A percentile compares a stretch with the other conserved stretches of the same genome.
Evolutionary conservation across 2,113 vertebrate species (phyloP).

Genomic region (Notothenia rossii): DNA sequence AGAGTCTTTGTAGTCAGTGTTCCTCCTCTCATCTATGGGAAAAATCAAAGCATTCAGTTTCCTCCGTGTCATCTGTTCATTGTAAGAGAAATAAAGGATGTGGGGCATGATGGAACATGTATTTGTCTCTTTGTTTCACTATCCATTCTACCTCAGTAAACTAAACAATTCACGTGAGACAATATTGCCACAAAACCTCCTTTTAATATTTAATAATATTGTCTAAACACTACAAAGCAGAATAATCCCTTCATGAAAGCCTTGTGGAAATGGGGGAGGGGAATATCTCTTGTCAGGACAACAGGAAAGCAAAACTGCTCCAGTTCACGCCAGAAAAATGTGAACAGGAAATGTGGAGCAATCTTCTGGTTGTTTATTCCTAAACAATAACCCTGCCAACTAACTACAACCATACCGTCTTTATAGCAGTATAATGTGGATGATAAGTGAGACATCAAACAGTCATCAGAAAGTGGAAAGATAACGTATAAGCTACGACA

Average conservation of each 20-base stretch:
- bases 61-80: constrained; percentile 40
- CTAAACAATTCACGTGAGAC: neutral
- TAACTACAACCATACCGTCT: too few species aligned
- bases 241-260: neutral
- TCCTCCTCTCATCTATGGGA: neutral
- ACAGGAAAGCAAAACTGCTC: neutral
- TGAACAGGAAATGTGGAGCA: constrained; percentile 19
- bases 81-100: constrained; percentile 64
- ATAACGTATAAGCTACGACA: neutral
- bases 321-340: neutral
- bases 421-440: too few species aligned
- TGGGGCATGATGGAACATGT: constrained; percentile 41
- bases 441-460: neutral
- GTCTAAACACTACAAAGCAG: neutral
- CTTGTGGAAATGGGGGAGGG: neutral
- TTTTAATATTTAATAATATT: neutral
- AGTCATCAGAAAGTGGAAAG: neutral
- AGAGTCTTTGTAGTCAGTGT: neutral
- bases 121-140: constrained; percentile 3
- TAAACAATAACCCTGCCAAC: too few species aligned
- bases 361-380: too few species aligned
- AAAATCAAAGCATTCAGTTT: constrained; percentile 33
- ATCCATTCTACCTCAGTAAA: neutral
- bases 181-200: neutral
- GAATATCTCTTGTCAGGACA: neutral